These are phyloP conservation scores for Furnarius figulus DNA, from an alignment of 2,113 vertebrate genomes.

Conservation along the genomic window DNA sequence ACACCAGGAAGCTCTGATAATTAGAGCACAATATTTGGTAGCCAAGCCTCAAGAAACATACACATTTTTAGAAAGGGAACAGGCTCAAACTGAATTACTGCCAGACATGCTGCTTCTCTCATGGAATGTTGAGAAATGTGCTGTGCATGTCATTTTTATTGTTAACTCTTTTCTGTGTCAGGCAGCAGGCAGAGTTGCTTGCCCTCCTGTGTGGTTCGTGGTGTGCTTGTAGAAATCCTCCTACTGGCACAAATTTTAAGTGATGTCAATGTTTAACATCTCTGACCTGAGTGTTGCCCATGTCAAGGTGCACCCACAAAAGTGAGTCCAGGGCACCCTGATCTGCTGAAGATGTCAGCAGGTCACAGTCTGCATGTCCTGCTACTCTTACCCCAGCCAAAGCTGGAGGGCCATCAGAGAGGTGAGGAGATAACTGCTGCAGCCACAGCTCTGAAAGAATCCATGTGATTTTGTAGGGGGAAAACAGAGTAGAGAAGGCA, in stretches of 20 bases:
- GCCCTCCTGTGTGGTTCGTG: not conserved
- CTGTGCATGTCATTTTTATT: not conserved
- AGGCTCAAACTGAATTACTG: not conserved
- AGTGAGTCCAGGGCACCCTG: not conserved
- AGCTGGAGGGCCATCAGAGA: not conserved
- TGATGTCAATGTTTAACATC: fast-evolving
- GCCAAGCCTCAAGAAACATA: not conserved
- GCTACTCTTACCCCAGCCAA: fast-evolving
- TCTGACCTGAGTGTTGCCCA: fast-evolving
- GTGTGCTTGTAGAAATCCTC: not conserved
- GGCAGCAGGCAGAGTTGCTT: not conserved
- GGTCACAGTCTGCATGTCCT: not conserved
- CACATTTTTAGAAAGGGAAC: not conserved
- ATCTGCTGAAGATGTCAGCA: not conserved
- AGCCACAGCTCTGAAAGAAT: not conserved
- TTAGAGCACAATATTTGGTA: not conserved
- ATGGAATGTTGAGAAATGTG: not conserved
- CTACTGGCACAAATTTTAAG: not conserved
- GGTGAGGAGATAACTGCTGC: not conserved
- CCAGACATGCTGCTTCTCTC: not conserved
- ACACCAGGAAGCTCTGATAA: not conserved
- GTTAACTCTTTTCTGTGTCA: not conserved
- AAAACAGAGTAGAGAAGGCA: not conserved
- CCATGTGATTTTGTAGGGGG: not conserved
- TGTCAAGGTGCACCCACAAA: fast-evolving